Evolutionary conservation across 2,888 invertebrate species (phyloP).

Genomic region (Entomobrya proxima): DNA sequence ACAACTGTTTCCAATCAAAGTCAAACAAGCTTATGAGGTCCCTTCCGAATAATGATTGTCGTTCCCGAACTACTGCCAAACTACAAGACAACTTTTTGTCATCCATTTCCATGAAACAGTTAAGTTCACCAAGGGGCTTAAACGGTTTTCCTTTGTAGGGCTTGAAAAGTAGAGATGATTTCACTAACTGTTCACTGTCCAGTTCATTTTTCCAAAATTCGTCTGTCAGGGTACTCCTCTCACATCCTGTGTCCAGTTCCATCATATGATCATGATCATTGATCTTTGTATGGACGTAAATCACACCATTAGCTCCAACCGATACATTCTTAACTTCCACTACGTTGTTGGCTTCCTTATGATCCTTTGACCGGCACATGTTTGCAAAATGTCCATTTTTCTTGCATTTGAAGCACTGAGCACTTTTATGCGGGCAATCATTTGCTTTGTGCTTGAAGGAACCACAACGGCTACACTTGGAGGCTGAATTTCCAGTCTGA

Average conservation of each 20-base stretch:
- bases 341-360: too few species aligned
- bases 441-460: not conserved
- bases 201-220: too few species aligned
- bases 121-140: not conserved
- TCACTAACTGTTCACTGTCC: too few species aligned
- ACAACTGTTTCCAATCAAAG: not conserved
- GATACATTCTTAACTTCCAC: too few species aligned
- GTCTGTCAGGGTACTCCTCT: not conserved
- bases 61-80: not conserved
- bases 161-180: not conserved
- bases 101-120: not conserved
- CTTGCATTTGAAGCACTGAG: not conserved
- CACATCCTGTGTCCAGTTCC: slow-evolving; percentile 45
- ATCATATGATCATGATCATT: slow-evolving; percentile 15
- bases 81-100: not conserved
- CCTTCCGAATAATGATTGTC: slow-evolving; percentile 17
- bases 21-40: slow-evolving; percentile 13
- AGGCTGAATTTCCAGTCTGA: too few species aligned
- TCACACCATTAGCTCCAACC: too few species aligned
- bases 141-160: not conserved
- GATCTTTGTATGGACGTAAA: too few species aligned
- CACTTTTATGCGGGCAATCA: not conserved
- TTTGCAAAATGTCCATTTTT: too few species aligned
- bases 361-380: too few species aligned
- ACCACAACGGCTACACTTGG: not conserved